These are phyloP conservation scores for Pampus argenteus DNA, from an alignment of 2,797 vertebrate genomes.

Conservation along the genomic window DNA sequence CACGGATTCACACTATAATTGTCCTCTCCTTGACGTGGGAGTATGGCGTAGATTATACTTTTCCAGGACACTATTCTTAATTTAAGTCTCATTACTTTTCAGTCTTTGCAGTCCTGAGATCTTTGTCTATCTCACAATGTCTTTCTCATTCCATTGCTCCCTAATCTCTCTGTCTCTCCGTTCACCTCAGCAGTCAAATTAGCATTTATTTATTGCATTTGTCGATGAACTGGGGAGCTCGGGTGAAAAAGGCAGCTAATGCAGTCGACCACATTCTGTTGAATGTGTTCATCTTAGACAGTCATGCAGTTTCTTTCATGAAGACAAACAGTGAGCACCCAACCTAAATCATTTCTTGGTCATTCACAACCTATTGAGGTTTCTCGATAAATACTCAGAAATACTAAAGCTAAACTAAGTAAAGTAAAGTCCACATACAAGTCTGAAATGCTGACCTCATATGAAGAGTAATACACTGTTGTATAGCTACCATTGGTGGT, in stretches of 20 bases:
- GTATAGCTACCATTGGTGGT: neutral
- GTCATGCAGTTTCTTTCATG: neutral
- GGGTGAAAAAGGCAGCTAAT: neutral
- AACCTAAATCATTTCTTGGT: neutral
- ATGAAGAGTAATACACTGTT: constrained; percentile 20
- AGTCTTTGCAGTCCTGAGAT: constrained; percentile 31
- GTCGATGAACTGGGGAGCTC: neutral
- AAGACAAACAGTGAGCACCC: neutral
- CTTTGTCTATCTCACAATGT: constrained; percentile 16
- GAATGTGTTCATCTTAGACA: constrained; percentile 14
- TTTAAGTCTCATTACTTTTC: constrained; percentile 61
- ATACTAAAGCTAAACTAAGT: neutral
- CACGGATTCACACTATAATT: constrained; percentile 78
- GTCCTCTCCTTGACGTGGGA: constrained; percentile 75
- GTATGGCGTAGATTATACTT: constrained; percentile 56
- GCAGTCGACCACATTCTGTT: constrained; percentile 1
- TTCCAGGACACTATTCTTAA: constrained; percentile 45
- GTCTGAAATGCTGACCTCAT: constrained; percentile 1
- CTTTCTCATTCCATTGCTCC: constrained; percentile 8
- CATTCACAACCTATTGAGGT: neutral
- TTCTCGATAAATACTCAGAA: neutral
- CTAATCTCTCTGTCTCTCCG: constrained; percentile 13
- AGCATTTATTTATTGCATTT: constrained; percentile 45
- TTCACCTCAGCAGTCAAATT: constrained; percentile 21
- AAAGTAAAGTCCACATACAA: constrained; percentile 21